phyloP scores from a whole-genome alignment of 2,113 vertebrate species.

The Apodemus speciosus region DNA sequence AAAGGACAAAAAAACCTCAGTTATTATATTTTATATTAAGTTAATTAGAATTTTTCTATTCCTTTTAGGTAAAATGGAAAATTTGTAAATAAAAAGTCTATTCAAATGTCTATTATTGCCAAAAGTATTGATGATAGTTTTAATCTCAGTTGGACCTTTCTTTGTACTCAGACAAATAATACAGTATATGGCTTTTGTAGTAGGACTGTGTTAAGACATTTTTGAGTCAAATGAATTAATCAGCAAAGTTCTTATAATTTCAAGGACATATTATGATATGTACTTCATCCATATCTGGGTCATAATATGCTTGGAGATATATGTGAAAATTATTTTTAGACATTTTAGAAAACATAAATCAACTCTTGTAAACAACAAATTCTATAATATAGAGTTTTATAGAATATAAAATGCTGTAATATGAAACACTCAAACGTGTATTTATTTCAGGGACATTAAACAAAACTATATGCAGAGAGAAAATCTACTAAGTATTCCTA shows the following conservation, averaged over 20 bases:
- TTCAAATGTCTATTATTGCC: neutral
- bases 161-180: neutral
- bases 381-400: too few relatives aligned
- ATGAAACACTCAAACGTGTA: slow-evolving; percentile 19
- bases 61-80: neutral
- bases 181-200: neutral
- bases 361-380: slow-evolving; percentile 47
- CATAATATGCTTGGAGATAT: neutral
- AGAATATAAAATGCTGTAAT: neutral
- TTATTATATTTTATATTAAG: neutral
- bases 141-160: neutral
- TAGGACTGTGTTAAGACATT: neutral
- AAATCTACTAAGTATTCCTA: neutral
- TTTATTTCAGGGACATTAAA: slow-evolving; percentile 51
- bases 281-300: slow-evolving; percentile 1
- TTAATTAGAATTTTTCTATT: neutral
- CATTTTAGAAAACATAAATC: slow-evolving; percentile 30
- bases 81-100: neutral
- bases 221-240: neutral
- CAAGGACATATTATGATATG: slow-evolving; percentile 16
- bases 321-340: slow-evolving; percentile 9
- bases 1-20: neutral
- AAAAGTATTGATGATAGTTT: neutral
- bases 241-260: slow-evolving; percentile 16
- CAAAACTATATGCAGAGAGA: slow-evolving; percentile 5